Conservation (phyloP, 2,888 invertebrate genomes). For the Nephrotoma appendiculata region DNA sequence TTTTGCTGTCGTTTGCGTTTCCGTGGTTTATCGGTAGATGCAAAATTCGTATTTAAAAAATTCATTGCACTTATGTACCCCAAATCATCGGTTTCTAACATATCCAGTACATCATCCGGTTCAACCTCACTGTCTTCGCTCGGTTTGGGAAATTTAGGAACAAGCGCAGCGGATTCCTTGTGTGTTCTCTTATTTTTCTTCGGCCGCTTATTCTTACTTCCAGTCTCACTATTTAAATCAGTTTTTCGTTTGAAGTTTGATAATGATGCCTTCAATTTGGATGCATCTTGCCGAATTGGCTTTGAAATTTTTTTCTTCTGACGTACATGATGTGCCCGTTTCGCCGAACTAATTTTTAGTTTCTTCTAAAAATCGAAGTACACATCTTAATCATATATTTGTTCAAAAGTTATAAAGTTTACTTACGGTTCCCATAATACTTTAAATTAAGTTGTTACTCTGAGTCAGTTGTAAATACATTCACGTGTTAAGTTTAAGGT, state of each 20-base stretch:
- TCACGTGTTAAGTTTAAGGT: not conserved
- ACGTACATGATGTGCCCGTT: constrained; percentile 29
- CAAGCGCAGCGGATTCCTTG: not conserved
- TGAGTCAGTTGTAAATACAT: not conserved
- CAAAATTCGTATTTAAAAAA: constrained; percentile 26
- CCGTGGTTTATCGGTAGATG: constrained; percentile 16
- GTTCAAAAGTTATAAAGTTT: not conserved
- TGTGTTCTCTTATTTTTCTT: not conserved
- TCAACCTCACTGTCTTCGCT: not conserved
- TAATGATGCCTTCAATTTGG: not conserved
- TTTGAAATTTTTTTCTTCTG: constrained; percentile 20
- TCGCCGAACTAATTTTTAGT: constrained; percentile 30
- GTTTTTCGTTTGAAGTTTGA: not conserved
- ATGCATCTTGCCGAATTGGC: constrained; percentile 12
- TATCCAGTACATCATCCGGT: constrained; percentile 13
- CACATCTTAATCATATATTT: not conserved
- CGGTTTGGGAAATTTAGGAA: not conserved
- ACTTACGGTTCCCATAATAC: constrained; percentile 11
- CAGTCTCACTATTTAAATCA: not conserved
- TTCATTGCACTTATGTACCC: not conserved
- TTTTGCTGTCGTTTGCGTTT: not conserved
- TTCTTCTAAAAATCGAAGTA: constrained; percentile 23
- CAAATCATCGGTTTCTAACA: constrained; percentile 3
- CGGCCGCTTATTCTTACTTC: constrained; percentile 14
- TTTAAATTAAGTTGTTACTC: not conserved